Percentiles rank a stretch among this genome's conserved stretches.
Conservation (phyloP, 1,140 invertebrate genomes). For the Scaptomyza hsui region DNA sequence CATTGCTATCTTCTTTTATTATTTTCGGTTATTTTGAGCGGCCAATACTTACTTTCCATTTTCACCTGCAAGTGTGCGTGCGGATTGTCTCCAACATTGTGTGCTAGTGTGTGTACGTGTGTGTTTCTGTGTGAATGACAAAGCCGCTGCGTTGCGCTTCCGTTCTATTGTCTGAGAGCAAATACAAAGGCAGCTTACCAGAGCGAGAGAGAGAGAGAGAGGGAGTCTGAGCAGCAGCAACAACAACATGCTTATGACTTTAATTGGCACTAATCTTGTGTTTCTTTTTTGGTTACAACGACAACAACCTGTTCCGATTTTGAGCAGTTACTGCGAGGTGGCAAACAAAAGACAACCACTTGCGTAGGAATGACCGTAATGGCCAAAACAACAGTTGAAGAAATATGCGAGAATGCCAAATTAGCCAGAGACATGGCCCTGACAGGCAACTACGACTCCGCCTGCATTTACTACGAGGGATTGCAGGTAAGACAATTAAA, state of each 20-base stretch:
- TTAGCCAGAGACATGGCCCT: conserved; percentile 97
- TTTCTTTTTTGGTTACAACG: conserved; percentile 78
- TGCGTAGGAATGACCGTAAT: conserved; percentile 88
- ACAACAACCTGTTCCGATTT: conserved; percentile 73
- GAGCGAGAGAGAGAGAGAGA: conserved; percentile 15
- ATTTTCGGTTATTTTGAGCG: conserved; percentile 58
- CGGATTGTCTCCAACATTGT: conserved; percentile 35
- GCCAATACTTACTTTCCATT: conserved; percentile 72
- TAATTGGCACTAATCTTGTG: conserved; percentile 75
- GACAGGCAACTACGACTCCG: conserved; percentile 97
- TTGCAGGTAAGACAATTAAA: conserved; percentile 88
- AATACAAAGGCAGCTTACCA: conserved; percentile 15
- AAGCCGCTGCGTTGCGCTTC: conserved; percentile 70
- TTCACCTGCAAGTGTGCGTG: conserved; percentile 64
- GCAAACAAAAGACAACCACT: conserved; percentile 84
- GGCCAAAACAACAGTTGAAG: conserved; percentile 91
- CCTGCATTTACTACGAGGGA: conserved; percentile 97
- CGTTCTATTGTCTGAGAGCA: conserved; percentile 70
- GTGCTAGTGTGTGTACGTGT: conserved; percentile 13
- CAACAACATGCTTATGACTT: conserved; percentile 45
- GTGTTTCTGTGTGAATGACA: conserved; percentile 54
- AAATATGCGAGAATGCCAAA: conserved; percentile 96
- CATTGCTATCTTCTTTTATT: conserved; percentile 73
- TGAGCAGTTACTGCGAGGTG: conserved; percentile 81
- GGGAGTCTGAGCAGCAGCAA: conserved; percentile 18